Base-by-base conservation (phyloP, 1,140 invertebrate species). In the Hyles vespertilio region DNA sequence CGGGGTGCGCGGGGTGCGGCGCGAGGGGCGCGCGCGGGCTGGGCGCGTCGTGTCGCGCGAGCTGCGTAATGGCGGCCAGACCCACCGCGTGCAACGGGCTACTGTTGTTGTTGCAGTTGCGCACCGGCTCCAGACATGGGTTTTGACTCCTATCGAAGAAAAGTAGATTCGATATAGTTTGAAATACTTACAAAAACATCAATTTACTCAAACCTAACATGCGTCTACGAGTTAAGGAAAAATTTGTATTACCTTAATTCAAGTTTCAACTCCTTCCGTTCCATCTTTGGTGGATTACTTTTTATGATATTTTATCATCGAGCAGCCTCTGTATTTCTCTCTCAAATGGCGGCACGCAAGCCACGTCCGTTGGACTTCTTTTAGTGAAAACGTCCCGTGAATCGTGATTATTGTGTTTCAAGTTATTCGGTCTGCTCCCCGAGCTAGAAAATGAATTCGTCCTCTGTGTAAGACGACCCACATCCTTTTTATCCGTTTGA, bases 291-390 rank as follows among this genome's bases (percentile, higher is more conserved):
- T 12, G 91, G 90, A 73, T 90, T 91, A 65, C 89, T 90, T 70
- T 91, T 91, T 34, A 92, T 84, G 36, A 93, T 77, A 81, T 92
- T 92, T 93, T 92, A 70, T 94, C 93, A 71, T 94, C 94, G 49
- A 94, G 84, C 59, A 94, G 87, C 78, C 93, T 93, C 83, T 94
- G 93, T 62, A 94, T 93, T 74, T 94, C 93, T 70, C 93, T 90
- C 83, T 94, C 93, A 71, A 94, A 94, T 5, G 93, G 93, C 47
- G 91, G 92, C 48, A 89, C 84, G 66, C 87, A 89, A 2, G 87
- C 89, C 40, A 89, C 82, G 66, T 89, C 89, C 2, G 80, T 75
- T 0, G 89, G 88, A 70, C 88, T 89, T 10, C 88, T 71, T 53
- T 89, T 89, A 5, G 87, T 84, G 61, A 86, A 90, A 34, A 75